phyloP scores from a whole-genome alignment of 2,888 invertebrate species.

The Agrotis ipsilon region DNA sequence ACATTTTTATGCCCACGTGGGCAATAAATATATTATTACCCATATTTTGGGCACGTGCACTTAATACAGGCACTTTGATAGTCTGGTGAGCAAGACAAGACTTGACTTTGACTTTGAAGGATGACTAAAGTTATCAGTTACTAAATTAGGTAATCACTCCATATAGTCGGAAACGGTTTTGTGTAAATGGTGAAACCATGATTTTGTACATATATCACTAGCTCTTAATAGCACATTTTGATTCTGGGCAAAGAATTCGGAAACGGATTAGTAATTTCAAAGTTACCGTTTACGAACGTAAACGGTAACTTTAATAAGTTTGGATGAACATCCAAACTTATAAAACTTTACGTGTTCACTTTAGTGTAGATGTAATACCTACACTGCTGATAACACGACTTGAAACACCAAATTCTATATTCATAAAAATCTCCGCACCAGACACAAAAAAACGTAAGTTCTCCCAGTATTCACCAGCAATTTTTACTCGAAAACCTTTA shows the following conservation, averaged over 20 bases:
- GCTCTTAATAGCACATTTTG: too few species aligned
- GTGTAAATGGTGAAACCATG: not conserved
- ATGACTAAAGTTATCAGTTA: not conserved
- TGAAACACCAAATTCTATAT: not conserved
- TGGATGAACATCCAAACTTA: too few species aligned
- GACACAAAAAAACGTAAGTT: conserved; percentile 15
- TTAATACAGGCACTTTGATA: too few species aligned
- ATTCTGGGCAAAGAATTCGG: too few species aligned
- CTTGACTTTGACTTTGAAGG: too few species aligned
- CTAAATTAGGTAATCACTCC: not conserved
- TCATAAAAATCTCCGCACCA: conserved; percentile 12
- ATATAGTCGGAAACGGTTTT: not conserved
- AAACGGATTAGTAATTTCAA: too few species aligned
- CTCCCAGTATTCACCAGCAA: conserved; percentile 11
- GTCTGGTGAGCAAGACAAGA: too few species aligned
- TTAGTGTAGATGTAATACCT: too few species aligned
- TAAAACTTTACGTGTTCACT: too few species aligned
- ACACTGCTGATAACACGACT: too few species aligned
- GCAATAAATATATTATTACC: not conserved
- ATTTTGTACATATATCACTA: not conserved
- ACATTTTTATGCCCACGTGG: not conserved
- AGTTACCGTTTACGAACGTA: too few species aligned
- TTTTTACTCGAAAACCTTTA: conserved; percentile 40
- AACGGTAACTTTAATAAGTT: too few species aligned
- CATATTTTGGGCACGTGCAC: not conserved